Percentiles rank a stretch among this genome's conserved stretches.
Conservation (phyloP, 2,888 invertebrate genomes). For the Priocnemis perturbator region DNA sequence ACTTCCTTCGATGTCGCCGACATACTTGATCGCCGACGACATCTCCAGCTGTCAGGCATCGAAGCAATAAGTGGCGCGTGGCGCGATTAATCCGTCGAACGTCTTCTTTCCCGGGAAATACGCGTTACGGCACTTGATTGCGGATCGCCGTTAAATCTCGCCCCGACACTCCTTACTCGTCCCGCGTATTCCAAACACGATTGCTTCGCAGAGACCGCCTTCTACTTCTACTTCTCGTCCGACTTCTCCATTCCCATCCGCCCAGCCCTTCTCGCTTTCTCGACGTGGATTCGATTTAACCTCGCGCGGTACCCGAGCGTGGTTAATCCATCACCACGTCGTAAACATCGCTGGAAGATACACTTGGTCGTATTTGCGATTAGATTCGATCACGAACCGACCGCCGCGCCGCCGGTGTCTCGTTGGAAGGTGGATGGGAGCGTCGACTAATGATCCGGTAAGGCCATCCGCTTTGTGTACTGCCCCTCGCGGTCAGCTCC, state of each 20-base stretch:
- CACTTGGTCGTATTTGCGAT: conserved; percentile 61
- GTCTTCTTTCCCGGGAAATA: not conserved
- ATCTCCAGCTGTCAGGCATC: too few species aligned
- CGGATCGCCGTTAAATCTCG: conserved; percentile 11
- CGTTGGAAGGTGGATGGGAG: conserved; percentile 13
- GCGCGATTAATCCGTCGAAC: conserved; percentile 42
- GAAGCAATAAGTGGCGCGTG: conserved; percentile 8
- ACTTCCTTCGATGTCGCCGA: too few species aligned
- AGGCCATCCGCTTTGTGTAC: conserved; percentile 46
- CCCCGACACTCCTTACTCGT: conserved; percentile 37
- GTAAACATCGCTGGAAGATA: conserved; percentile 60
- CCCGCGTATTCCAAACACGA: conserved; percentile 25
- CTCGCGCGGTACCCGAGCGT: conserved; percentile 42
- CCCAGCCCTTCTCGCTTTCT: conserved; percentile 6
- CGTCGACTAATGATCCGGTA: conserved; percentile 55
- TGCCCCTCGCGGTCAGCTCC: not conserved
- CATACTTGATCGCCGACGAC: too few species aligned
- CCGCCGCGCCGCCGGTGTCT: conserved; percentile 37
- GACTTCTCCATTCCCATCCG: not conserved
- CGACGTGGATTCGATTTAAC: conserved; percentile 27
- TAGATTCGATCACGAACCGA: conserved; percentile 65
- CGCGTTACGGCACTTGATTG: conserved; percentile 13
- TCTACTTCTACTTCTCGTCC: conserved; percentile 5
- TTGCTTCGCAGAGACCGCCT: conserved; percentile 5
- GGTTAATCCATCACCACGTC: conserved; percentile 62